Evolutionary conservation across 2,888 invertebrate genomes (phyloP).

Genomic region (Phaedon cochleariae): DNA sequence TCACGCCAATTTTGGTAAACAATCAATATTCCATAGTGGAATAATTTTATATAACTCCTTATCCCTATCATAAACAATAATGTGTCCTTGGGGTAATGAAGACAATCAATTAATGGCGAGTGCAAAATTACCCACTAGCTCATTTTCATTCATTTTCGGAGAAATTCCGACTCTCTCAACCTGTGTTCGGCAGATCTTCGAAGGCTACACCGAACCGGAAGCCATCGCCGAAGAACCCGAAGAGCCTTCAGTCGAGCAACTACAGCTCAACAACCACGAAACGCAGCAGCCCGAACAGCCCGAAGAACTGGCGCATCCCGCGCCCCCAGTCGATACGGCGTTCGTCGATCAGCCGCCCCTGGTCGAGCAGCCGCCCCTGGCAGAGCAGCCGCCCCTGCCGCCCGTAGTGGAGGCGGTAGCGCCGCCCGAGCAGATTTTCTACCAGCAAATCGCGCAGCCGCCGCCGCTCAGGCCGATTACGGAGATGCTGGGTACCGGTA

Average conservation of each 20-base stretch:
- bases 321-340: background rate
- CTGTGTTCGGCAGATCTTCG: conserved; percentile 30
- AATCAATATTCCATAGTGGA: too few relatives aligned
- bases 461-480: conserved; percentile 71
- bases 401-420: conserved; percentile 28
- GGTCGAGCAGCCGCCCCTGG: conserved; percentile 55
- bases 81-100: too few relatives aligned
- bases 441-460: conserved; percentile 48
- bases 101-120: too few relatives aligned
- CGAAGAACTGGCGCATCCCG: background rate
- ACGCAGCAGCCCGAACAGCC: background rate
- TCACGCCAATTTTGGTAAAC: too few relatives aligned
- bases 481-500: conserved; percentile 79
- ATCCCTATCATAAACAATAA: too few relatives aligned
- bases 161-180: too few relatives aligned
- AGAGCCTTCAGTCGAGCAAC: conserved; percentile 14
- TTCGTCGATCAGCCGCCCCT: conserved; percentile 14
- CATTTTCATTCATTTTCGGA: too few relatives aligned
- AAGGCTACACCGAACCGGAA: conserved; percentile 39
- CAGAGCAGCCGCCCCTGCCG: conserved; percentile 52
- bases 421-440: conserved; percentile 56
- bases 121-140: too few relatives aligned
- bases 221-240: conserved; percentile 25
- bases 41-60: too few relatives aligned
- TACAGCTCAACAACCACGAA: background rate